phyloP scores from a whole-genome alignment of 2,888 invertebrate genomes.

The Hesperia comma region DNA sequence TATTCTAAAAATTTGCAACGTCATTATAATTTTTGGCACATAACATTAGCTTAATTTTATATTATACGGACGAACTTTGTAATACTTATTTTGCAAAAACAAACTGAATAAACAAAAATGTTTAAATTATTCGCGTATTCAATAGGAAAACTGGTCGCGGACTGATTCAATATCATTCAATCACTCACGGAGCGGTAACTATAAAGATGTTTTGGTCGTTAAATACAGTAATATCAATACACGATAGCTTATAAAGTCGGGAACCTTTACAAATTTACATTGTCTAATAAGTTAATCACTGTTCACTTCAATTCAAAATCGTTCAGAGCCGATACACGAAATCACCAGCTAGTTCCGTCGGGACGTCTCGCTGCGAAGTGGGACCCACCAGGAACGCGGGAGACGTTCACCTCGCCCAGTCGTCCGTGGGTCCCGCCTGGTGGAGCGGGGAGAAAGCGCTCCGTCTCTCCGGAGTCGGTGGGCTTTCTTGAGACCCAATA shows the following conservation, averaged over 20 bases:
- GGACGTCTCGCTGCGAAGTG: conserved; percentile 60
- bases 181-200: conserved; percentile 35
- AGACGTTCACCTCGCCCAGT: conserved; percentile 87
- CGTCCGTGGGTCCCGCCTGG: conserved; percentile 77
- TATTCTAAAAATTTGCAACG: conserved; percentile 44
- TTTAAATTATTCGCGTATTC: neutral
- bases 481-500: conserved; percentile 77
- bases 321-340: conserved; percentile 23
- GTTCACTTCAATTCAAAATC: conserved; percentile 34
- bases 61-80: conserved; percentile 38
- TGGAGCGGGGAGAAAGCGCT: conserved; percentile 88
- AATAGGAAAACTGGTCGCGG: conserved; percentile 21
- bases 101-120: conserved; percentile 10
- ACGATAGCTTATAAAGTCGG: neutral
- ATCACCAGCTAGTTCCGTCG: conserved; percentile 47
- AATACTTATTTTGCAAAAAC: conserved; percentile 25
- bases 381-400: conserved; percentile 64
- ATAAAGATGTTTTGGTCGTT: conserved; percentile 40
- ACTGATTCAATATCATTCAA: neutral
- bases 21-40: conserved; percentile 46
- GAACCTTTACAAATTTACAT: conserved; percentile 36
- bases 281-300: conserved; percentile 23
- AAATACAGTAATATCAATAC: conserved; percentile 30
- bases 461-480: conserved; percentile 59
- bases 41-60: conserved; percentile 44